phyloP scores from a whole-genome alignment of 1,140 invertebrate species.

The Calephelis virginiensis region DNA sequence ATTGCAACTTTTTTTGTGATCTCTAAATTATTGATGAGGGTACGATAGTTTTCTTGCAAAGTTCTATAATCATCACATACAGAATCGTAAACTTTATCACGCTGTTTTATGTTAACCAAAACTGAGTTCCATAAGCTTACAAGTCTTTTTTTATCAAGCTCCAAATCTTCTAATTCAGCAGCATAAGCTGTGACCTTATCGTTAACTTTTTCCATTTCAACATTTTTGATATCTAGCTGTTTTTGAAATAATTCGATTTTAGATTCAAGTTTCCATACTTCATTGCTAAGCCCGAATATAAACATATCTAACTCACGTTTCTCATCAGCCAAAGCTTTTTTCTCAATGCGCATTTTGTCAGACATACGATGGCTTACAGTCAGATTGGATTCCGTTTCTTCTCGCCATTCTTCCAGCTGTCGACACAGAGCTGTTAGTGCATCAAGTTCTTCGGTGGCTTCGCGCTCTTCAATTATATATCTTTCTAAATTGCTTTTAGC shows the following conservation, averaged over 20 bases:
- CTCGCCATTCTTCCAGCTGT: conserved; percentile 77
- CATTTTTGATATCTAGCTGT: conserved; percentile 78
- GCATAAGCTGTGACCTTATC: conserved; percentile 80
- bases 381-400: conserved; percentile 77
- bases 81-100: conserved; percentile 83
- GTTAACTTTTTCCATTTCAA: conserved; percentile 76
- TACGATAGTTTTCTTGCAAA: conserved; percentile 78
- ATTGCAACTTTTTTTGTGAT: conserved; percentile 80
- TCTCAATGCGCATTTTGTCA: conserved; percentile 78
- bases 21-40: conserved; percentile 78
- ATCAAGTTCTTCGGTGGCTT: conserved; percentile 75
- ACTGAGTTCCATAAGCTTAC: conserved; percentile 86
- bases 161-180: conserved; percentile 84
- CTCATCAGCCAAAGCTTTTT: conserved; percentile 69
- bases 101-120: conserved; percentile 82
- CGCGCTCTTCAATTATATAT: conserved; percentile 61
- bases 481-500: conserved; percentile 52
- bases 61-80: conserved; percentile 78
- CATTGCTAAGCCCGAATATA: conserved; percentile 77
- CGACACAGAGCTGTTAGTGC: conserved; percentile 69
- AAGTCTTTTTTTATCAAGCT: conserved; percentile 83
- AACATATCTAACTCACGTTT: conserved; percentile 78
- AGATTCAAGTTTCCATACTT: conserved; percentile 78
- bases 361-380: conserved; percentile 77
- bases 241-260: conserved; percentile 76